A percentile compares a stretch with the other conserved stretches of the same genome.
These are phyloP conservation scores for Pseudorectes ferrugineus DNA, from an alignment of 2,113 vertebrate genomes.

Conservation along the genomic window DNA sequence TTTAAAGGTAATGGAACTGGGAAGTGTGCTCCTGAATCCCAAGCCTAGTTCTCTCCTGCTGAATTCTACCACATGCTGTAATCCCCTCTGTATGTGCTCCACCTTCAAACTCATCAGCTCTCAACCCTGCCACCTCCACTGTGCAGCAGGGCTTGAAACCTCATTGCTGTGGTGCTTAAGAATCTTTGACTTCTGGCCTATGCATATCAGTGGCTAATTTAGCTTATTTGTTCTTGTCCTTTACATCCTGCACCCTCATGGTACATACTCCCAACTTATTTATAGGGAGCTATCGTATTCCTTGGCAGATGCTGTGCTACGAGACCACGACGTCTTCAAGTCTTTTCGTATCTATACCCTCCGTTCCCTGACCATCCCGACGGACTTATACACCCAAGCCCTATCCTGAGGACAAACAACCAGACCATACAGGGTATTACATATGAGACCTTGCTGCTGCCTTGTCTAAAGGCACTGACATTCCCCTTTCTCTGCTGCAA, in stretches of 20 bases:
- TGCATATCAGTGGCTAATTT: background rate
- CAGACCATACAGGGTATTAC: background rate
- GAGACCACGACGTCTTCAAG: background rate
- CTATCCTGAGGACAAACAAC: background rate
- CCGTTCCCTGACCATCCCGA: background rate
- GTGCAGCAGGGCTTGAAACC: background rate
- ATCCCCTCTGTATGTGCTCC: background rate
- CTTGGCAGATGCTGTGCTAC: background rate
- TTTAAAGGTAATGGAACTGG: background rate
- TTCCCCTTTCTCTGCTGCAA: background rate
- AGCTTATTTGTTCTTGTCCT: background rate
- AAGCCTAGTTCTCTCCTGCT: background rate
- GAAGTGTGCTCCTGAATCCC: background rate
- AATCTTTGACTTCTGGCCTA: background rate
- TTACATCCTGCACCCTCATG: background rate
- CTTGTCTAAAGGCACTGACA: background rate
- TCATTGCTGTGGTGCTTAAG: background rate
- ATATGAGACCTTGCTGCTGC: background rate
- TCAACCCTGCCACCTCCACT: background rate
- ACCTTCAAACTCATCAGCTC: background rate
- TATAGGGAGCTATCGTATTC: conserved; percentile 16
- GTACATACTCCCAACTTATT: background rate
- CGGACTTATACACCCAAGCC: background rate
- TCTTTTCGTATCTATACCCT: background rate
- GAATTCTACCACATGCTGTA: background rate